Evolutionary conservation across 2,797 vertebrate genomes (phyloP), one percentile per base, ranked within the genome.

Genomic region (Martes flavigula): DNA sequence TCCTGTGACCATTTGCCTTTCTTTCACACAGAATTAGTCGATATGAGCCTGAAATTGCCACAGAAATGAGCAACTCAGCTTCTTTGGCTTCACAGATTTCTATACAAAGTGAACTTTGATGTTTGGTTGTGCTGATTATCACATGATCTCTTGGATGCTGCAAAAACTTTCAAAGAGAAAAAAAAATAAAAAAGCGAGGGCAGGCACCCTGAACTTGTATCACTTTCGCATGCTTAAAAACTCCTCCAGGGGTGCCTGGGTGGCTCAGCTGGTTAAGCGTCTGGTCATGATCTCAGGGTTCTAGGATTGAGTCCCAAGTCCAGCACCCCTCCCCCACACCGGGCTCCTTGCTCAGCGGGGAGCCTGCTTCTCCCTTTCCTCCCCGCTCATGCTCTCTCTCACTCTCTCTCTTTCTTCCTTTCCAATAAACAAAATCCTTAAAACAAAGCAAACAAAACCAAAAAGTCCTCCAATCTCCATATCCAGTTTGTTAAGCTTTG

Each of bases 21-120:
- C 48, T 95, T 95, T 32, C 54, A 25, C 54, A 82, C 81, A 38
- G 68, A 97, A 86, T 89, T 87, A 83, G 77, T 48, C 35, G 17
- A 38, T 17, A 2, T 23, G 43, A 78, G 48, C 0, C 0, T 46
- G 46, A 91, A 77, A 43, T 43, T 78, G 90, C 32, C 43, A 0
- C 30, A 8, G 13, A 66, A 27, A 88, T 48, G 43, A 88, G 62
- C 35, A 38, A 25, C 14, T 23, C 3, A 68, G 12, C 25, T 70
- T n/a, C 20, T 43, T 82, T 51, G 20, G 58, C 54, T 81, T 78
- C 87, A 40, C 51, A 56, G 81, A 51, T 85, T 91, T 68, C 95
- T 54, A 12, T 38, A 27, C 15, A 43, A 92, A 32, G 51, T 58
- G 56, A 88, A 75, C 40, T 75, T 85, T 56, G 68, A 82, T 78